phyloP scores from a whole-genome alignment of 2,113 vertebrate species.

The Grallaria varia region DNA sequence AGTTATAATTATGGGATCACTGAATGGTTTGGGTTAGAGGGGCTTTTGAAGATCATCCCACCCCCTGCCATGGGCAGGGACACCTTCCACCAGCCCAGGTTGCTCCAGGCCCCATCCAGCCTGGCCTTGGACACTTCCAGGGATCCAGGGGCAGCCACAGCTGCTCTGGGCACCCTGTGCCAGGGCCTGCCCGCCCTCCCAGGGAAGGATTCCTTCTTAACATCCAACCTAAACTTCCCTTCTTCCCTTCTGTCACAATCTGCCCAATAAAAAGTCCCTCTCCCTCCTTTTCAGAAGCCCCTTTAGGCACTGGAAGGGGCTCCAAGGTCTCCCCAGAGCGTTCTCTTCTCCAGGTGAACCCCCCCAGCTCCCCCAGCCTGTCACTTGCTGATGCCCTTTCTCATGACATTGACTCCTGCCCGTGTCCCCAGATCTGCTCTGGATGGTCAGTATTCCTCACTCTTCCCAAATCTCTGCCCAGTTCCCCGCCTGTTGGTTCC shows the following conservation, averaged over 20 bases:
- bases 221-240: background rate
- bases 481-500: fast-evolving
- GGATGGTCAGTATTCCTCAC: fast-evolving
- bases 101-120: background rate
- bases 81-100: background rate
- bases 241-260: background rate
- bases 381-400: background rate
- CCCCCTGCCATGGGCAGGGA: background rate
- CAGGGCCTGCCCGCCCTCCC: background rate
- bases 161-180: background rate
- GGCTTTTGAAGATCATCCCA: background rate
- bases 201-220: background rate
- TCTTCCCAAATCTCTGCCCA: background rate
- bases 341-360: background rate
- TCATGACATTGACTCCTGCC: fast-evolving
- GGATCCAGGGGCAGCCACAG: background rate
- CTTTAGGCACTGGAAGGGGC: background rate
- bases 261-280: background rate
- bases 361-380: background rate
- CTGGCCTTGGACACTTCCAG: background rate
- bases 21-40: background rate
- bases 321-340: background rate
- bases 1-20: fast-evolving
- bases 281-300: background rate
- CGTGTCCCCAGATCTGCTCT: fast-evolving